These are phyloP conservation scores for Scaptomyza pallida DNA, from an alignment of 1,140 invertebrate genomes.

Conservation along the genomic window DNA sequence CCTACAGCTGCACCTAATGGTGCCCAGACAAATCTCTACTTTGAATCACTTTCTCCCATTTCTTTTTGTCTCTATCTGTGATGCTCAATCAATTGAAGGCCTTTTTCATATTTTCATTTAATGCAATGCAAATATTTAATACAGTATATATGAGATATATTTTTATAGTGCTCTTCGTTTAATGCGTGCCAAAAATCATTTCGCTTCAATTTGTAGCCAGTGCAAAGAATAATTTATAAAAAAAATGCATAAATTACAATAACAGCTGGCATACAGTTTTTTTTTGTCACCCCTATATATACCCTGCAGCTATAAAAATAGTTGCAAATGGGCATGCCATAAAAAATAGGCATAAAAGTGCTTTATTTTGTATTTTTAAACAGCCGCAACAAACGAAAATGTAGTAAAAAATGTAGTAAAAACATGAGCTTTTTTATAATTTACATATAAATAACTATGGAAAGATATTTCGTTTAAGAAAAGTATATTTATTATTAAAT, in stretches of 20 bases:
- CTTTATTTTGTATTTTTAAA: not conserved
- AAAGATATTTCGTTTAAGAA: no score
- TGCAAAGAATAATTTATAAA: constrained; percentile 48
- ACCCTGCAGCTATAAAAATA: constrained; percentile 10
- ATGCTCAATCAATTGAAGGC: constrained; percentile 57
- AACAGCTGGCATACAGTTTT: constrained; percentile 56
- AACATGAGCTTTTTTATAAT: not conserved
- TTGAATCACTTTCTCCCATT: not conserved
- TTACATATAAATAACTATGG: not conserved
- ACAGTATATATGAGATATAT: constrained; percentile 33
- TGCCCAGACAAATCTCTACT: not conserved
- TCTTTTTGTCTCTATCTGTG: constrained; percentile 22
- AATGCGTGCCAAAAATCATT: constrained; percentile 62
- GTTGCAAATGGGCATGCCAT: not conserved
- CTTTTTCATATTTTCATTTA: constrained; percentile 47
- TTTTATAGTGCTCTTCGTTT: constrained; percentile 66
- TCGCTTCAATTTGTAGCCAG: constrained; percentile 62
- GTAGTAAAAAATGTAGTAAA: no score
- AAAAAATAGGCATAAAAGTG: not conserved
- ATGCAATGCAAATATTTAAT: constrained; percentile 21
- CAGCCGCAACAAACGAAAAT: not conserved
- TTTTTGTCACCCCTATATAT: constrained; percentile 10
- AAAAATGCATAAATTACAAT: constrained; percentile 77
- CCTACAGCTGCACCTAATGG: constrained; percentile 39
- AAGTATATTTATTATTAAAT: no score